A percentile compares a stretch with the other conserved stretches of the same genome.
Conservation (phyloP, 2,113 vertebrate genomes). For the Rallus limicola region DNA sequence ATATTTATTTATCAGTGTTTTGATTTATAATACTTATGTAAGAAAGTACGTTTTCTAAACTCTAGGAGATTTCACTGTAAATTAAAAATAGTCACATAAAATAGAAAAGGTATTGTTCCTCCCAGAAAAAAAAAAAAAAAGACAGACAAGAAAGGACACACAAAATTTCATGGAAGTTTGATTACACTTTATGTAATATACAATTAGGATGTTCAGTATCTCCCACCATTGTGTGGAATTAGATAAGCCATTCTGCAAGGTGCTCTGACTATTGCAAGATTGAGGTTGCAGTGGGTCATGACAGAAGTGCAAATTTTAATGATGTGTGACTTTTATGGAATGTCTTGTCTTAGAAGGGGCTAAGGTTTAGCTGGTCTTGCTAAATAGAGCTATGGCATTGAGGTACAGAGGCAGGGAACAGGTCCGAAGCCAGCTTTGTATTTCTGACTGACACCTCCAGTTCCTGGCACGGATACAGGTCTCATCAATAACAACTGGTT, state of each 20-base stretch:
- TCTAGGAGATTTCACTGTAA: background rate
- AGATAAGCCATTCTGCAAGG: background rate
- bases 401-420: background rate
- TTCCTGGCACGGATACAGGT: background rate
- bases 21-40: slow-evolving; percentile 41
- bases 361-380: background rate
- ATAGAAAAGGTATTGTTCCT: background rate
- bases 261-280: background rate
- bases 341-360: background rate
- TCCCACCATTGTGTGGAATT: background rate
- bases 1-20: slow-evolving; percentile 53
- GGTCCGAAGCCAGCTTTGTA: background rate
- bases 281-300: background rate
- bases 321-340: background rate
- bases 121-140: background rate
- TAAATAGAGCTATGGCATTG: background rate
- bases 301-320: background rate
- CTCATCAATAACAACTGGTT: background rate
- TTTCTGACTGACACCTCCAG: background rate
- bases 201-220: background rate
- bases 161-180: background rate
- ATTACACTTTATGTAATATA: background rate
- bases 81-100: slow-evolving; percentile 16
- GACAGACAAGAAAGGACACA: background rate
- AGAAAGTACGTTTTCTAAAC: background rate